phyloP scores from a whole-genome alignment of 2,113 vertebrate genomes.

The Numida meleagris region DNA sequence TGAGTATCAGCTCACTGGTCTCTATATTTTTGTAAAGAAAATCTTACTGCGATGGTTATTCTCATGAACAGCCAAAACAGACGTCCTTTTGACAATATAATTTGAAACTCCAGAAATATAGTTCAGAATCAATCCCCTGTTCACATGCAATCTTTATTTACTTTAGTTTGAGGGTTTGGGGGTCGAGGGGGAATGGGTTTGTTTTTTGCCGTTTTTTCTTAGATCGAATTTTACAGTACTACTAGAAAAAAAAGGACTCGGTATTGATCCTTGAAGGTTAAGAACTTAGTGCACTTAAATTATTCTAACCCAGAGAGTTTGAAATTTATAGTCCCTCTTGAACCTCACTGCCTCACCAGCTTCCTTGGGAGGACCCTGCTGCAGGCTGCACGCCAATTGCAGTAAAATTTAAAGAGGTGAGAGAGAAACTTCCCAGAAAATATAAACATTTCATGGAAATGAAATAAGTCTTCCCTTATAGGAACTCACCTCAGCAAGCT shows the following conservation, averaged over 20 bases:
- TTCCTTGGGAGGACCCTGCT: conserved; percentile 88
- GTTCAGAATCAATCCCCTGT: not conserved
- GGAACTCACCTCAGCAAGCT: conserved; percentile 67
- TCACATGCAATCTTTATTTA: conserved; percentile 43
- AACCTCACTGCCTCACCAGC: conserved; percentile 82
- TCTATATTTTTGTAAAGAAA: not conserved
- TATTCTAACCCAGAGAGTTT: conserved; percentile 80
- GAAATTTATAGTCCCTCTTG: conserved; percentile 86
- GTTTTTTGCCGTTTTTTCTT: conserved; percentile 30
- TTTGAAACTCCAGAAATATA: conserved; percentile 8
- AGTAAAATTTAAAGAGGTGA: conserved; percentile 99
- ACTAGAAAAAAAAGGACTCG: not conserved
- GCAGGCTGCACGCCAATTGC: conserved; percentile 88
- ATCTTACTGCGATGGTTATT: not conserved
- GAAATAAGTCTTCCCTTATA: conserved; percentile 83
- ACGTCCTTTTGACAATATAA: conserved; percentile 4
- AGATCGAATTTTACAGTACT: conserved; percentile 35
- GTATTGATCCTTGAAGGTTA: conserved; percentile 75
- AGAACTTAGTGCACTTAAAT: conserved; percentile 72
- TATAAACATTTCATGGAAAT: conserved; percentile 85
- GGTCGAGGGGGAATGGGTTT: not conserved
- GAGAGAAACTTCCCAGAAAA: conserved; percentile 95
- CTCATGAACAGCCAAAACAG: conserved; percentile 18
- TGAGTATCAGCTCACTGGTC: not conserved
- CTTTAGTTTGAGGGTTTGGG: not conserved